Conservation (phyloP, 1,140 invertebrate species). For the Lepidurus couesii region DNA sequence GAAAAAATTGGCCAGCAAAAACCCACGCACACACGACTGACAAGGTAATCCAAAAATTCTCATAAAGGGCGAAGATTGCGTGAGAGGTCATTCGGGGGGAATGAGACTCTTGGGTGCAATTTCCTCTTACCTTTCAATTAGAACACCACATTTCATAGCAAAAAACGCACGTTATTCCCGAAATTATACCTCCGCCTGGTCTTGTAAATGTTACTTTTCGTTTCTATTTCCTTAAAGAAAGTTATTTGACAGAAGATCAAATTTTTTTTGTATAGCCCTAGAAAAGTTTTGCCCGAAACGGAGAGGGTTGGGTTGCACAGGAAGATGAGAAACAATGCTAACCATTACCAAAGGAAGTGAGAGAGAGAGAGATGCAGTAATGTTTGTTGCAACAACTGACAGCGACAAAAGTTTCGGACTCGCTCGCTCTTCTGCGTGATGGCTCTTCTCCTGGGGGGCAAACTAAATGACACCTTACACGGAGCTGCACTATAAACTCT, state of each 20-base stretch:
- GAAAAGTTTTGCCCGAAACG: background rate
- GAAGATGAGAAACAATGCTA: background rate
- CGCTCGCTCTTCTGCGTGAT: background rate
- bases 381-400: slow-evolving; percentile 6
- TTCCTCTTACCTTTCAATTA: slow-evolving; percentile 13
- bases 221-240: no score
- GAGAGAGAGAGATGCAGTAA: background rate
- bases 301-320: background rate
- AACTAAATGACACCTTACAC: background rate
- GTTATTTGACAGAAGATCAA: no score
- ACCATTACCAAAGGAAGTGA: background rate
- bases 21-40: no score
- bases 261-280: background rate
- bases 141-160: background rate
- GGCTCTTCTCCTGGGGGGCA: background rate
- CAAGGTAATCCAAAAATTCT: background rate
- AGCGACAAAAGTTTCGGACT: slow-evolving; percentile 11
- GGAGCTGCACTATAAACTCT: slow-evolving; percentile 9
- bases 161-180: background rate
- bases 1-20: no score
- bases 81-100: background rate
- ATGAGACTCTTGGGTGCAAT: background rate
- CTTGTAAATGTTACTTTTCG: background rate
- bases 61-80: background rate
- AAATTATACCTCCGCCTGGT: background rate